Evolutionary conservation across 2,797 vertebrate genomes (phyloP).

Genomic region (Sebastes wilsoni): DNA sequence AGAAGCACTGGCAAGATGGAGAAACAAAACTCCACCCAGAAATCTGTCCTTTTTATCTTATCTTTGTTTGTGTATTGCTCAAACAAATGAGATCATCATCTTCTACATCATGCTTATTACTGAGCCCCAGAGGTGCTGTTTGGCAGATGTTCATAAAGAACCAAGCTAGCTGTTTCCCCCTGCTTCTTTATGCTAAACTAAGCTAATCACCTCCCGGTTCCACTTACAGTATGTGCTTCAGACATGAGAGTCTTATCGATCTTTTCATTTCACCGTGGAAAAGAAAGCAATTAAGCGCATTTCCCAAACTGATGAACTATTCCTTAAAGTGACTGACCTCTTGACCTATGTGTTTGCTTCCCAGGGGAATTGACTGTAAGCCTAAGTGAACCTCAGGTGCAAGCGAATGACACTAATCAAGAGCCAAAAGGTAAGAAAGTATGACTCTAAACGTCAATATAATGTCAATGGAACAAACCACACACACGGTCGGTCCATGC

Average conservation of each 20-base stretch:
- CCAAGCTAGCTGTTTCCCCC: not conserved
- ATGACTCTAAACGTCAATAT: not conserved
- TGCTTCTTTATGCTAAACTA: not conserved
- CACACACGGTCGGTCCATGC: not conserved
- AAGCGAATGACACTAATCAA: not conserved
- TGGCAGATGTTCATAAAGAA: not conserved
- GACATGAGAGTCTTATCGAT: not conserved
- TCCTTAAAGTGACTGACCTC: not conserved
- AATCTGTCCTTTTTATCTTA: not conserved
- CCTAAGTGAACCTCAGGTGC: not conserved
- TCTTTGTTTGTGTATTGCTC: not conserved
- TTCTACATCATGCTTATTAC: not conserved
- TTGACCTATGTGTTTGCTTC: conserved; percentile 1
- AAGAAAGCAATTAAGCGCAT: not conserved
- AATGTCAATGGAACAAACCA: not conserved
- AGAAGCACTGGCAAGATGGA: not conserved
- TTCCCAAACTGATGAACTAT: not conserved
- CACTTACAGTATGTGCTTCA: not conserved
- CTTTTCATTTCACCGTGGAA: not conserved
- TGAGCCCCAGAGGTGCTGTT: not conserved
- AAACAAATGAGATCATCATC: not conserved
- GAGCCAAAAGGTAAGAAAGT: conserved; percentile 37
- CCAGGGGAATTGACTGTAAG: conserved; percentile 19
- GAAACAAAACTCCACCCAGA: not conserved
- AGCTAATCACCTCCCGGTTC: not conserved